These are phyloP conservation scores for Acanthosepion pharaonis DNA, from an alignment of 2,888 invertebrate species.

Conservation along the genomic window DNA sequence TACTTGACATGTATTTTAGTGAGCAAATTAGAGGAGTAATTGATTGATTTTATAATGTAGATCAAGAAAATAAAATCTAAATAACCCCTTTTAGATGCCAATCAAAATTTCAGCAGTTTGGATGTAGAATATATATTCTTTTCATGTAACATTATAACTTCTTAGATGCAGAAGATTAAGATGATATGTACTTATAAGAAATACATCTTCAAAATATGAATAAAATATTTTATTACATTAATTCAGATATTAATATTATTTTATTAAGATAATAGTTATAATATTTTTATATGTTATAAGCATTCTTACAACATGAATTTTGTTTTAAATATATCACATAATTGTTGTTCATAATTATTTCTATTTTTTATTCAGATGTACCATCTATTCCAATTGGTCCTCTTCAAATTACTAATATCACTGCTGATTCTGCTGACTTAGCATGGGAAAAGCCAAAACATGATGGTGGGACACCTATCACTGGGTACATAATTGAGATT, in stretches of 20 bases:
- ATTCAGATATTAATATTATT: background rate
- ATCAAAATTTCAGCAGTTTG: no score
- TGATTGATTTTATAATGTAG: background rate
- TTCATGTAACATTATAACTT: no score
- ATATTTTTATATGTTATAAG: background rate
- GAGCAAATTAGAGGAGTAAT: background rate
- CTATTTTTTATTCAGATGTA: background rate
- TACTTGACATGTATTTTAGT: background rate
- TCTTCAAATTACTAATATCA: constrained; percentile 63
- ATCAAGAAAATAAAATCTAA: background rate
- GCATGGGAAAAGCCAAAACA: constrained; percentile 71
- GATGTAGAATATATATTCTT: no score
- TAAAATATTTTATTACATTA: background rate
- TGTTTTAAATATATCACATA: background rate
- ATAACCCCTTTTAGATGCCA: no score
- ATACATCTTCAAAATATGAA: background rate
- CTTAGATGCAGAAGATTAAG: background rate
- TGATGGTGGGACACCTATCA: constrained; percentile 67
- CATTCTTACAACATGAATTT: background rate
- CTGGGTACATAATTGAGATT: constrained; percentile 62
- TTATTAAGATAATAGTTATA: background rate
- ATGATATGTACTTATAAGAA: background rate
- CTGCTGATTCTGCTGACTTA: constrained; percentile 66
- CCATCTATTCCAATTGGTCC: constrained; percentile 64
- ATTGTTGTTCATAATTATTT: background rate